Percentiles rank a stretch among this genome's conserved stretches.
Evolutionary conservation across 2,797 vertebrate species (phyloP).

Genomic region (Cynopterus sphinx): DNA sequence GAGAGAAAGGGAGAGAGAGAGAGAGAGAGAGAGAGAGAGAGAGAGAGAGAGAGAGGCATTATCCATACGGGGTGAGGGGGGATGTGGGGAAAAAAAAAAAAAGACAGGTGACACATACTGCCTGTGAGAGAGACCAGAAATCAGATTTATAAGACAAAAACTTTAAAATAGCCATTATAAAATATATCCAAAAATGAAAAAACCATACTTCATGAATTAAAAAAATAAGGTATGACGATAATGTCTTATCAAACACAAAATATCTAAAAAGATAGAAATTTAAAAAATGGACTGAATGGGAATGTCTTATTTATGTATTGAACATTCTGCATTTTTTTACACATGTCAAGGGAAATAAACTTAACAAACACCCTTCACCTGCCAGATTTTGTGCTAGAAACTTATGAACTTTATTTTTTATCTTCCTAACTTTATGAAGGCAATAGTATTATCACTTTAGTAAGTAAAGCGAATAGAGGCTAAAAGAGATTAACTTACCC

Average conservation of each 20-base stretch:
- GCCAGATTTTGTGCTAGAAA: not conserved
- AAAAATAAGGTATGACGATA: not conserved
- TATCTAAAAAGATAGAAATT: not conserved
- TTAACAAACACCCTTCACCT: no score
- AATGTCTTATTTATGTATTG: no score
- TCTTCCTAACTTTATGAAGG: not conserved
- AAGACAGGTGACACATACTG: not conserved
- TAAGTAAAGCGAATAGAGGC: not conserved
- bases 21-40: no score
- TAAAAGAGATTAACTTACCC: not conserved
- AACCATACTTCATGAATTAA: not conserved
- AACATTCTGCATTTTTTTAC: no score
- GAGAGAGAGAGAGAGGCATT: not conserved
- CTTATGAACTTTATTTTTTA: not conserved
- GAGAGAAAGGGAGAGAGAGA: no score
- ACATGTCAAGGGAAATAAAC: no score
- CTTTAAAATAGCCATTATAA: not conserved
- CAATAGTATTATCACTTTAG: not conserved
- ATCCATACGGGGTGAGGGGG: no score
- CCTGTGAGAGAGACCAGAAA: not conserved
- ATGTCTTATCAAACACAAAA: not conserved
- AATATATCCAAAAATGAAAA: not conserved
- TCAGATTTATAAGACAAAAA: not conserved
- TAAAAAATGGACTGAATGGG: not conserved
- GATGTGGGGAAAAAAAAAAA: not conserved